Percentiles rank a stretch among this genome's conserved stretches.
Conservation (phyloP, 2,797 vertebrate genomes). For the Oryzias sinensis region DNA sequence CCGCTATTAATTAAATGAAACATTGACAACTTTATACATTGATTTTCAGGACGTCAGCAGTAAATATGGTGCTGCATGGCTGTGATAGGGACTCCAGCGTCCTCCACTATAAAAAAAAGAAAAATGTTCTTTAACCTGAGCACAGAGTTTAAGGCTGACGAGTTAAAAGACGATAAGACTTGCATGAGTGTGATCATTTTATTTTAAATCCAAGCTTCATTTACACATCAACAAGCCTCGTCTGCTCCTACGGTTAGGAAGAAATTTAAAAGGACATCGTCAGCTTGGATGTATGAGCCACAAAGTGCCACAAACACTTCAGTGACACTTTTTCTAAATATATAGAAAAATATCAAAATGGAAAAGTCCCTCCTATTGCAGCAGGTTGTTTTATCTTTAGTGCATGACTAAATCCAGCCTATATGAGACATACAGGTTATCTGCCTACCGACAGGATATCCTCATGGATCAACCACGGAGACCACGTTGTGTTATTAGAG, state of each 20-base stretch:
- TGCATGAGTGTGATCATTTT: conserved; percentile 79
- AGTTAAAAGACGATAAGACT: conserved; percentile 76
- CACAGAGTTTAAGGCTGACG: conserved; percentile 65
- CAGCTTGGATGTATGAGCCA: neutral
- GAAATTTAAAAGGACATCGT: conserved; percentile 58
- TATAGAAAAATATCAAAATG: neutral
- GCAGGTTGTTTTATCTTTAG: conserved; percentile 51
- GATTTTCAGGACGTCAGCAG: conserved; percentile 58
- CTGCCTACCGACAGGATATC: conserved; percentile 75
- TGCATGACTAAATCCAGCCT: conserved; percentile 41
- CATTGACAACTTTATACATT: conserved; percentile 68
- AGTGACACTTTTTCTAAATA: no score
- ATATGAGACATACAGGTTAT: conserved; percentile 67
- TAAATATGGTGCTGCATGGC: conserved; percentile 38
- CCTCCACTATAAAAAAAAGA: conserved; percentile 19
- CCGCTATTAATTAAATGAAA: conserved; percentile 77
- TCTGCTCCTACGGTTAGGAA: conserved; percentile 65
- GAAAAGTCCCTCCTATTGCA: neutral
- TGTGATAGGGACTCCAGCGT: conserved; percentile 29
- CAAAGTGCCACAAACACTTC: no score
- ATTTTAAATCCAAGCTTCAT: conserved; percentile 78
- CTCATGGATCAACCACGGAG: conserved; percentile 71
- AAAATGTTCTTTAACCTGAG: conserved; percentile 57
- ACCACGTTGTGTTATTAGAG: conserved; percentile 84
- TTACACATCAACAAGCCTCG: conserved; percentile 69